A percentile compares a stretch with the other conserved stretches of the same genome.
phyloP scores from a whole-genome alignment of 2,797 vertebrate species.

The Vultur gryphus region DNA sequence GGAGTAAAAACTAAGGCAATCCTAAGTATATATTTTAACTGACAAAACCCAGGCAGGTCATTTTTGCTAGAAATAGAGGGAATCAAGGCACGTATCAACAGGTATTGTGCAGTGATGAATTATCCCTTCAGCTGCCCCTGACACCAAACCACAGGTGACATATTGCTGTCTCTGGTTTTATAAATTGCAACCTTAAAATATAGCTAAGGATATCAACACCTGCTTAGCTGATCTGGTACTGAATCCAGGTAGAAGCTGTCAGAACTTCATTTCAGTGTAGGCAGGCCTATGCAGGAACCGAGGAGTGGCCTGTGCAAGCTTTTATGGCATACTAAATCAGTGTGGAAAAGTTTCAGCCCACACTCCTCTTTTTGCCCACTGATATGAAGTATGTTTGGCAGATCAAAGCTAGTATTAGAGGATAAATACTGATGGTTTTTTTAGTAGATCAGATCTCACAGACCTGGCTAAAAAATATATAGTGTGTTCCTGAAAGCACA shows the following conservation, averaged over 20 bases:
- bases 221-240: background rate
- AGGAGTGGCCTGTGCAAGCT: constrained; percentile 3
- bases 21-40: background rate
- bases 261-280: background rate
- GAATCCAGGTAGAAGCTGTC: constrained; percentile 7
- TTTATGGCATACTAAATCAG: background rate
- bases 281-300: constrained; percentile 27
- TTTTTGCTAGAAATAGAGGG: background rate
- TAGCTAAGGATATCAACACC: background rate
- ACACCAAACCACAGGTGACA: background rate
- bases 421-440: background rate
- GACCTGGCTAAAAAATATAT: background rate
- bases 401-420: constrained; percentile 29
- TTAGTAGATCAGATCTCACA: constrained; percentile 24
- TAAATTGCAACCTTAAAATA: background rate
- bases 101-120: background rate
- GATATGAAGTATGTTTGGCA: constrained; percentile 18
- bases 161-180: background rate
- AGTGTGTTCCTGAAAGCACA: constrained; percentile 20
- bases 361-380: constrained; percentile 3
- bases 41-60: background rate
- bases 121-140: background rate
- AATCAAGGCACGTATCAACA: background rate
- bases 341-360: constrained; percentile 22
- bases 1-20: background rate